phyloP scores from a whole-genome alignment of 2,888 invertebrate genomes.

The Oligia fasciuncula region DNA sequence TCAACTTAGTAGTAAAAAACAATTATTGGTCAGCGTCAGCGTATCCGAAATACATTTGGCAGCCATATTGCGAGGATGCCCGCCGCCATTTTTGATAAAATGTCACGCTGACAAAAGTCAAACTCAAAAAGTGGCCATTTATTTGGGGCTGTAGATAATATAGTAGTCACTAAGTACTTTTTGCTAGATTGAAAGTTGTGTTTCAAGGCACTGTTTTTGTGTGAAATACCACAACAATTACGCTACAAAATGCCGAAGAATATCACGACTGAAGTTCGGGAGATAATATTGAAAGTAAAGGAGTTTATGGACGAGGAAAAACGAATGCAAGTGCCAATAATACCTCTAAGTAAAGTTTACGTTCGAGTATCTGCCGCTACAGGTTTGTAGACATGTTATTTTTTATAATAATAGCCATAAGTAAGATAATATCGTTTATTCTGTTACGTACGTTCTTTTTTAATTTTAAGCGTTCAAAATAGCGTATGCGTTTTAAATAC shows the following conservation, averaged over 20 bases:
- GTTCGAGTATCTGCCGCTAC: slow-evolving; percentile 86
- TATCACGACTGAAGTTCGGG: slow-evolving; percentile 86
- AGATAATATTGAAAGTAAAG: slow-evolving; percentile 86
- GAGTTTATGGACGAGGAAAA: slow-evolving; percentile 89
- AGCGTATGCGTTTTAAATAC: not conserved
- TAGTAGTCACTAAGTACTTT: not conserved
- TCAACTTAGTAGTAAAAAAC: not conserved
- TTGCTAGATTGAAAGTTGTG: not conserved
- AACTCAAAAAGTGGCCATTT: slow-evolving; percentile 52
- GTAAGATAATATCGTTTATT: not conserved
- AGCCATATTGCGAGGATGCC: slow-evolving; percentile 14
- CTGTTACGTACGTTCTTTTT: not conserved
- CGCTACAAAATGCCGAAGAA: slow-evolving; percentile 84
- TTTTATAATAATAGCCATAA: not conserved
- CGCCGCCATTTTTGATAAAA: slow-evolving; percentile 43
- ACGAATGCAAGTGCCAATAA: slow-evolving; percentile 88
- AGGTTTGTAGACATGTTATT: slow-evolving; percentile 72
- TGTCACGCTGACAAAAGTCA: slow-evolving; percentile 57
- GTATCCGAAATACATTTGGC: slow-evolving; percentile 15
- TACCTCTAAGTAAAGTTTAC: slow-evolving; percentile 87
- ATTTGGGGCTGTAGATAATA: not conserved
- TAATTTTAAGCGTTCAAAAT: not conserved
- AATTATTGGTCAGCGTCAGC: no score
- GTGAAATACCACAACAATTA: slow-evolving; percentile 40
- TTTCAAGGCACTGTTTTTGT: slow-evolving; percentile 54